Base-by-base conservation (phyloP, 2,888 invertebrate genomes). In the Campoletis raptor region DNA sequence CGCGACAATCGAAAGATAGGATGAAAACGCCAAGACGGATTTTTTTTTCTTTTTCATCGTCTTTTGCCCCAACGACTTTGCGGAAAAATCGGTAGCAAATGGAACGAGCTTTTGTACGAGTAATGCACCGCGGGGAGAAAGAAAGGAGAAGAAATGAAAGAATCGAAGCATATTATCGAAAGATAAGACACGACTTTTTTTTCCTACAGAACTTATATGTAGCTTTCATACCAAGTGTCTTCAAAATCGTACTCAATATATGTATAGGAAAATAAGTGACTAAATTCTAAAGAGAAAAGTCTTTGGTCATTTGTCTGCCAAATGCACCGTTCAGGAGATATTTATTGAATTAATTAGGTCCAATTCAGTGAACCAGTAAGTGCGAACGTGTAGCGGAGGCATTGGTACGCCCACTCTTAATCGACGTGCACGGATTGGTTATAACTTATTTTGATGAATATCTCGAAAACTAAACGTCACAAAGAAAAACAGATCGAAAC, bases 61-160 rank as follows among this genome's bases (percentile, higher is more conserved):
- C n/a, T 40, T 40, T 61, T 30, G 6, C 15, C 61, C 30, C 30
- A 30, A 61, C 52, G 80, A 77, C 64, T 76, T 72, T 57, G 86
- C 83, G 76, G 82, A 86, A 83, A 85, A 86, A 83, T 86, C 76
- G 64, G 72, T 45, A 54, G 76, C 40, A 64, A 67, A 73, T 73
- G 79, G 80, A 64, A 70, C 79, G 76, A 76, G 76, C 76, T 57
- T 80, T 86, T 76, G 76, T 83, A 61, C 30, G 83, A 72, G 64
- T 76, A 83, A 76, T 76, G 80, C 80, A 80, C 45, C 70, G 40
- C 54, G 80, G 54, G 24, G 74, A 42, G 70, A 69, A 30, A 12
- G 67, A 52, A 79, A 66, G 61, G 30, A 52, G 30, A 42, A 73
- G 54, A 30, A 76, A 80, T 69, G 48, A 81, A 40, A 21, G 61